phyloP scores from a whole-genome alignment of 2,113 vertebrate genomes.

The Empidonax traillii region DNA sequence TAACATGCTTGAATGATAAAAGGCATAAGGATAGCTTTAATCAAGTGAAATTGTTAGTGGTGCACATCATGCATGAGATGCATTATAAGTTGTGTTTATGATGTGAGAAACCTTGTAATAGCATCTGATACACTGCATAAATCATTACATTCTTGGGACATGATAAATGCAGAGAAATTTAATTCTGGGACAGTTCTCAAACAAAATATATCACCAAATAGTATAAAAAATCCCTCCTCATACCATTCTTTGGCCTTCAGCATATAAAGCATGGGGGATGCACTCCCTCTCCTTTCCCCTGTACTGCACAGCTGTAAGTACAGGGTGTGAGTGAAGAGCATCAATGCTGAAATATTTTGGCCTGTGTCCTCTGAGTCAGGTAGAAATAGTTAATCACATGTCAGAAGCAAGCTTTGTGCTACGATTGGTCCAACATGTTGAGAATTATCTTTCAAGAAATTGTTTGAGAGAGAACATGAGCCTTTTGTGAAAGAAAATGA shows the following conservation, averaged over 20 bases:
- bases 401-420: not conserved
- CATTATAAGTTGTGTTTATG: constrained; percentile 11
- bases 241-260: not conserved
- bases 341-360: not conserved
- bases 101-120: constrained; percentile 25
- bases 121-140: not conserved
- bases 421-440: not conserved
- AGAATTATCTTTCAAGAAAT: not conserved
- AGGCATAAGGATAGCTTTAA: constrained; percentile 21
- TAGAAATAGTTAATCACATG: not conserved
- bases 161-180: not conserved
- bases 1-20: constrained; percentile 45
- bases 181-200: not conserved
- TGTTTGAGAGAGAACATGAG: not conserved
- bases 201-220: not conserved
- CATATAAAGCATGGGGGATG: not conserved
- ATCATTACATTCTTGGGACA: not conserved
- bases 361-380: not conserved
- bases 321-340: not conserved
- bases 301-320: not conserved
- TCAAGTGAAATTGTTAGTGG: not conserved
- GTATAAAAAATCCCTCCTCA: not conserved
- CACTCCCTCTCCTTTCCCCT: not conserved
- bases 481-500: not conserved
- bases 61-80: not conserved